Evolutionary conservation across 2,113 vertebrate genomes (phyloP).

Genomic region (Gadus chalcogrammus): DNA sequence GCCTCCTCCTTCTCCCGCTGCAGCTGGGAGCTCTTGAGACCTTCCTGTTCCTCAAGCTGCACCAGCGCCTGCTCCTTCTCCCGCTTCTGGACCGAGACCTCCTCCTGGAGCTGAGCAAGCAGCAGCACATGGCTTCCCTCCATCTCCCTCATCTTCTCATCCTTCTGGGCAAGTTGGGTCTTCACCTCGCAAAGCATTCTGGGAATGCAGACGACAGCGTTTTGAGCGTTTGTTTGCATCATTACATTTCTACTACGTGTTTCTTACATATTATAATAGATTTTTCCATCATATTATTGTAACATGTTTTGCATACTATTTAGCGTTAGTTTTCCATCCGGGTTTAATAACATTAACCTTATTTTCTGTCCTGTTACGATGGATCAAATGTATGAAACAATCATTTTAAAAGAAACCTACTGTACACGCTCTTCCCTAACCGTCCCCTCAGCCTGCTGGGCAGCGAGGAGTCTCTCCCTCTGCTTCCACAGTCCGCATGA

Average conservation of each 20-base stretch:
- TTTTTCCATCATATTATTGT: too few species aligned
- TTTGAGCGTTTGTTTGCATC: too few species aligned
- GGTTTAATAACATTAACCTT: too few species aligned
- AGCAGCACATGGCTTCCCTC: constrained; percentile 56
- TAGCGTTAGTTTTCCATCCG: background rate
- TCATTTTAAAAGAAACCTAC: constrained; percentile 53
- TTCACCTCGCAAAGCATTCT: constrained; percentile 82
- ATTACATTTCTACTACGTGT: too few species aligned
- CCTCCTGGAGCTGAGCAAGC: constrained; percentile 54
- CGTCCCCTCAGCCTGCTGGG: constrained; percentile 64
- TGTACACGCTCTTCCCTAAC: constrained; percentile 73
- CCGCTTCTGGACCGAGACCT: constrained; percentile 60
- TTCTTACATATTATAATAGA: too few species aligned
- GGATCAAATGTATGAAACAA: too few species aligned
- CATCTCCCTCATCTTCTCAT: constrained; percentile 68
- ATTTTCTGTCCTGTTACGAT: too few species aligned
- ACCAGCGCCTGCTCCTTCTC: constrained; percentile 40
- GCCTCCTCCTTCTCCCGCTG: constrained; percentile 35
- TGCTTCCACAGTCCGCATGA: constrained; percentile 53
- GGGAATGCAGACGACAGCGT: background rate
- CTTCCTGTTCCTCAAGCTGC: constrained; percentile 43
- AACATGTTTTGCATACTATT: too few species aligned
- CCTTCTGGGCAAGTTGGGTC: constrained; percentile 73
- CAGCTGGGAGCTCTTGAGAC: constrained; percentile 34
- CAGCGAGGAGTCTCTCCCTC: constrained; percentile 59